Conservation (phyloP, 2,888 invertebrate genomes). For the Amphiduros pacificus region DNA sequence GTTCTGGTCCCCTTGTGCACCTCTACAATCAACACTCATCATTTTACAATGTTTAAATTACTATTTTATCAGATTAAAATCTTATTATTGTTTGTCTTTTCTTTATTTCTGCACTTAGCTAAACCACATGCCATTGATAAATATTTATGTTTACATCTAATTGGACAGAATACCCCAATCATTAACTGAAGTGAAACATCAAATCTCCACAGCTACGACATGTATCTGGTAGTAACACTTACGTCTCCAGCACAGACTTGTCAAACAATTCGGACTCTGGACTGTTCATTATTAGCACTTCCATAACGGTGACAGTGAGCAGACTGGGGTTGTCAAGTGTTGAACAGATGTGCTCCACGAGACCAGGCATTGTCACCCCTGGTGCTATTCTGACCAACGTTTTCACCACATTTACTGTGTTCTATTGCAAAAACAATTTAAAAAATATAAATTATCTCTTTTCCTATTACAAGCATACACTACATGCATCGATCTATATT, state of each 20-base stretch:
- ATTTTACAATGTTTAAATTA: too few relatives aligned
- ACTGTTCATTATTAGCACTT: slow-evolving; percentile 72
- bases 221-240: too few relatives aligned
- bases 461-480: neutral
- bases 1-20: slow-evolving; percentile 32
- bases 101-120: too few relatives aligned
- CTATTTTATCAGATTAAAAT: too few relatives aligned
- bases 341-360: slow-evolving; percentile 68
- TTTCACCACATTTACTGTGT: slow-evolving; percentile 69
- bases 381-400: slow-evolving; percentile 71
- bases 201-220: too few relatives aligned
- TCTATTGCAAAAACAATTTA: slow-evolving; percentile 15
- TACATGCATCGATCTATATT: too few relatives aligned
- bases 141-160: too few relatives aligned
- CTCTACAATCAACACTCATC: too few relatives aligned
- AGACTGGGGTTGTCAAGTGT: slow-evolving; percentile 65
- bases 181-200: too few relatives aligned
- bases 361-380: slow-evolving; percentile 68
- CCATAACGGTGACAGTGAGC: slow-evolving; percentile 67
- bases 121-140: too few relatives aligned
- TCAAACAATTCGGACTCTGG: slow-evolving; percentile 91
- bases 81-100: too few relatives aligned
- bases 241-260: slow-evolving; percentile 73
- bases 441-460: neutral
- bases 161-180: too few relatives aligned